Base-by-base conservation (phyloP, 2,888 invertebrate species). In the Axea sp. region DNA sequence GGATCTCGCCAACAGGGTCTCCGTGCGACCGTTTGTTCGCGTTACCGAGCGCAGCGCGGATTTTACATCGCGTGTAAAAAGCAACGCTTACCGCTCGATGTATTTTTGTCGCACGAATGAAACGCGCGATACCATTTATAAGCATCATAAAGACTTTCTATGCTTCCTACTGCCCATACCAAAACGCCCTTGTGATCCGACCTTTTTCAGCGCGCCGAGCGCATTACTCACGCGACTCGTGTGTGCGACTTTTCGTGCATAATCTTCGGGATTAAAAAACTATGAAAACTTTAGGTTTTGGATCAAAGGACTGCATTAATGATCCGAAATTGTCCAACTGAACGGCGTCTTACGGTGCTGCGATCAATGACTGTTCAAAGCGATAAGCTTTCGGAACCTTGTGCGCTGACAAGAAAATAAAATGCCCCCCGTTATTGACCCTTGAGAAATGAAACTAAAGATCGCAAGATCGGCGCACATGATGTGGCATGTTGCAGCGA, bases 401-500 rank as follows among this genome's bases (percentile, higher is more conserved):
- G 60, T 37, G 15, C 43, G 26, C 62, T 62, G 67, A 60, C 28
- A 35, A 53, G 22, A 33, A 43, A 45, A 45, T 12, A 24, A 64
- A 74, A 37, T 43, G 30, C 41, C 59, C 9, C 30, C 30, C 55
- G 74, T 65, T 69, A 69, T 74, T 74, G 69, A 69, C 69, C 74
- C 60, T 39, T 33, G 53, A 37, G 55, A 64, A 60, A 43, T 64
- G 49, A 60, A 55, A 35, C 64, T 64, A 47, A 74, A 31, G 59
- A 59, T 59, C 53, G 62, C 60, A 39, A 71, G 69, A 49, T 62
- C 12, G 39, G 22, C 47, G 69, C 30, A 49, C 74, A 74, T 74
- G 74, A 60, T 39, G 65, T 51, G 57, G 74, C 69, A 74, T 74
- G 41, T 74, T 26, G 45, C 60, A 11, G 7, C 47, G 37, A 65